Base-by-base conservation (phyloP, 1,140 invertebrate species). In the Lepidostoma basale region DNA sequence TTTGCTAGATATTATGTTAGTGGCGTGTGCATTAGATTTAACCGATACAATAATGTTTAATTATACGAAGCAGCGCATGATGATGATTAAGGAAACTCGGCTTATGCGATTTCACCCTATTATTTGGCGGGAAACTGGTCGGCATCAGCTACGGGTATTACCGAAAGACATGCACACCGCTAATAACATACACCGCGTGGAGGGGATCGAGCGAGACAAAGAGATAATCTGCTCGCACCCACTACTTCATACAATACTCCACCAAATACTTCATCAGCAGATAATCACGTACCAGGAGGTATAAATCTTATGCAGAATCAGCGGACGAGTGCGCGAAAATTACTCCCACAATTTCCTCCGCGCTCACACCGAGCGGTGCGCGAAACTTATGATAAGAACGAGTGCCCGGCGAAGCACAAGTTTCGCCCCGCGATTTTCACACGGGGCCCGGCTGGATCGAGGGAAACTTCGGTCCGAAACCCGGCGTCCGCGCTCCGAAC, bases 221-320 rank as follows among this genome's bases (percentile, higher is more conserved):
- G 14, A 14, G n/a, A 59, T 9, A 23, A 23, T 18, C 8, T 22
- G 56, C 56, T 42, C 42, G 42, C 62, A 63, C 62, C 44, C 62
- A 33, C 42, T 20, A 49, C 25, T 33, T 33, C 42, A 44, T 47
- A 28, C 42, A 18, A n/a, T n/a, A n/a, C n/a, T 49, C 33, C 42
- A 63, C 62, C 62, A 39, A 63, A 63, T 47, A 49, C 45, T 63
- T 63, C 30, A 63, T 49, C 42, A 63, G 26, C 16, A 63, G 45
- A 49, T 49, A 63, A 63, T 62, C 59, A 62, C 40, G 28, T 20
- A 23, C 25, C 18, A 23, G 22, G 59, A 28, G 59, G 12, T 62
- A 62, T 62, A 62, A 6, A 59, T 23, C 6, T 22, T 39, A 40
- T 59, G 56, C 56, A 59, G 16, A 59, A 20, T 59, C 56, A 18